Evolutionary conservation across 2,888 invertebrate genomes (phyloP), one percentile per base, ranked within the genome.

Genomic region (Neria commutata): DNA sequence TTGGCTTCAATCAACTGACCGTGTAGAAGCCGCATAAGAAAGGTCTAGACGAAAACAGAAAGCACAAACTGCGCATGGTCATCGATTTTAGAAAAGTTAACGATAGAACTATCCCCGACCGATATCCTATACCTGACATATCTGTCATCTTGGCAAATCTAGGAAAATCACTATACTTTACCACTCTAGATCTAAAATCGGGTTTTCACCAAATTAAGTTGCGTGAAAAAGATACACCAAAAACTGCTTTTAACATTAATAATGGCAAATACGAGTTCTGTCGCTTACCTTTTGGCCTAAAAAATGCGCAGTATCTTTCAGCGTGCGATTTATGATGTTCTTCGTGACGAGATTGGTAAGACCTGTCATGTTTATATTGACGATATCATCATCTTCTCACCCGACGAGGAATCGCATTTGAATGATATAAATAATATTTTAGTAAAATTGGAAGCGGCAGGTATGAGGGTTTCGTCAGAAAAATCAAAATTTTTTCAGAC

Each of bases 21-120:
- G n/a, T n/a, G n/a, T n/a, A n/a, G n/a, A n/a, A n/a, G n/a, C n/a
- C n/a, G n/a, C n/a, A 55, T 24, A 65, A 63, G 52, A 65, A 63
- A 42, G 58, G 61, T 5, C 14, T 61, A 16, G 59, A 63, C 45
- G 42, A 51, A 5, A 26, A 42, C 3, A 57, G 60, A 5, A 63
- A 23, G 16, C 34, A 24, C 8, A 61, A 64, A 55, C 60, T 56
- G 42, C 61, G 62, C 8, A 29, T 66, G 10, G 58, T 66, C 8
- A 40, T 66, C 10, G 63, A 64, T 53, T 64, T 62, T 58, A 51
- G 51, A 21, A 66, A 66, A n/a, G 14, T 63, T 1, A 66, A 66
- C 37, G n/a, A n/a, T n/a, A n/a, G n/a, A n/a, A n/a, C n/a, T n/a
- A n/a, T n/a, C n/a, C n/a, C n/a, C n/a, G n/a, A n/a, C n/a, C n/a